Evolutionary conservation across 92 coral and sea anemone genomes (phyloP).

Genomic region (Porites evermanni): DNA sequence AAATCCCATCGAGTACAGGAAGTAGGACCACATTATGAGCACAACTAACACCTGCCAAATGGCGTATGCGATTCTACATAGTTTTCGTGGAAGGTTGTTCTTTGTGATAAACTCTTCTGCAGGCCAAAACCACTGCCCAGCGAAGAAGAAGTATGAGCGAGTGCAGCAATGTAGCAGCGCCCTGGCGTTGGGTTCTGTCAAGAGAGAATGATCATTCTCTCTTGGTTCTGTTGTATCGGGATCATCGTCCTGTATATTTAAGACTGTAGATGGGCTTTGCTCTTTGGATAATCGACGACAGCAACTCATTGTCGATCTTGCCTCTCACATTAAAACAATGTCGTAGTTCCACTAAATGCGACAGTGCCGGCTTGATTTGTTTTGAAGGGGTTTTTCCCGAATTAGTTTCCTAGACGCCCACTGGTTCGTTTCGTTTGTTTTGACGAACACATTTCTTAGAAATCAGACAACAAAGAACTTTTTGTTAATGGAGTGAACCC

Average conservation of each 20-base stretch:
- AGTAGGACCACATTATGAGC: slow-evolving; percentile 41
- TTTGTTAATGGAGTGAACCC: not conserved
- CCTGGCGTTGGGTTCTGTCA: not conserved
- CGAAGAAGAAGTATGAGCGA: slow-evolving; percentile 5
- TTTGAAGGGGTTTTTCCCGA: not conserved
- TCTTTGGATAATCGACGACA: no score
- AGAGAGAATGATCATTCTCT: no score
- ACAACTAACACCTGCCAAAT: slow-evolving; percentile 20
- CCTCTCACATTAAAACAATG: not conserved
- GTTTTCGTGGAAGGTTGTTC: not conserved
- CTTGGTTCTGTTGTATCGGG: no score
- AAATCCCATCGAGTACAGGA: slow-evolving; percentile 52
- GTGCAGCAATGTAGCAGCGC: not conserved
- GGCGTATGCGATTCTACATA: slow-evolving; percentile 4
- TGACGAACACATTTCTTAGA: not conserved
- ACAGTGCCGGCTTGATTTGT: slow-evolving; percentile 21
- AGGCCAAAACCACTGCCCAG: slow-evolving; percentile 55
- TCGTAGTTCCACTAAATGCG: not conserved
- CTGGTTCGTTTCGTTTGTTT: not conserved
- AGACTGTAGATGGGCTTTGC: no score
- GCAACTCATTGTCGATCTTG: not conserved
- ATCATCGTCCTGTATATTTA: no score
- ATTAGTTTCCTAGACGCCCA: not conserved
- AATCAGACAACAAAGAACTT: not conserved
- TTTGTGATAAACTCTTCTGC: not conserved